A percentile compares a stretch with the other conserved stretches of the same genome.
Conservation (phyloP, 2,797 vertebrate genomes). For the Agapornis canus region DNA sequence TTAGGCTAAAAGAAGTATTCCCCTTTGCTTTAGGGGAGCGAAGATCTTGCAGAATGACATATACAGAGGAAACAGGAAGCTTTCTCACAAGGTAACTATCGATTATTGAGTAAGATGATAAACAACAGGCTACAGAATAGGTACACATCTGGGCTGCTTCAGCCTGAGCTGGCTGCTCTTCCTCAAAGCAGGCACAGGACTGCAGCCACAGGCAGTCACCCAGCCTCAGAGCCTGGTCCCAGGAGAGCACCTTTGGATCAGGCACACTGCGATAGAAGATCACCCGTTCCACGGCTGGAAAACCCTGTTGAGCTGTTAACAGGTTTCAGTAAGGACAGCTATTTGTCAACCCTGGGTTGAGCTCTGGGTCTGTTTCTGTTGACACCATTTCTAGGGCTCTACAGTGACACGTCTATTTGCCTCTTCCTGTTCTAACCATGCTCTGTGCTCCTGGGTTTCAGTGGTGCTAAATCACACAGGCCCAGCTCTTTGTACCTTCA, state of each 20-base stretch:
- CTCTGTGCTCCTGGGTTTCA: not conserved
- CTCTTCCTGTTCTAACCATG: not conserved
- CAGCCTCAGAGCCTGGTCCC: rapidly evolving
- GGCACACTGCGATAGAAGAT: not conserved
- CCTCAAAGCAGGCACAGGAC: not conserved
- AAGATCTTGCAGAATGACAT: not conserved
- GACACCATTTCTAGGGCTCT: not conserved
- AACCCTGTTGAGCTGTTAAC: not conserved
- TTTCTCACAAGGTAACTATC: not conserved
- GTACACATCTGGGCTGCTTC: not conserved
- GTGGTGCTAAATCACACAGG: not conserved
- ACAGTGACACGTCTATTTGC: rapidly evolving
- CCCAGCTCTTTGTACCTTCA: not conserved
- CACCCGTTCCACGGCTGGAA: not conserved
- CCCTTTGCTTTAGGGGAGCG: not conserved
- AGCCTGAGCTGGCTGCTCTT: not conserved
- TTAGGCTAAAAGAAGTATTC: not conserved
- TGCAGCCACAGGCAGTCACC: rapidly evolving
- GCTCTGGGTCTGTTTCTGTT: not conserved
- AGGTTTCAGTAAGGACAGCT: not conserved
- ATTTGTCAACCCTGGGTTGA: rapidly evolving
- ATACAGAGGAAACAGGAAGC: not conserved
- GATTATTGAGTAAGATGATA: slow-evolving; percentile 36
- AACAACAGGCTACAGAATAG: not conserved
- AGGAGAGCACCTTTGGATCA: not conserved